Evolutionary conservation across 23 tunicate genomes (phyloP), one percentile per base, ranked within the genome.

Genomic region (Trididemnum nubilum): DNA sequence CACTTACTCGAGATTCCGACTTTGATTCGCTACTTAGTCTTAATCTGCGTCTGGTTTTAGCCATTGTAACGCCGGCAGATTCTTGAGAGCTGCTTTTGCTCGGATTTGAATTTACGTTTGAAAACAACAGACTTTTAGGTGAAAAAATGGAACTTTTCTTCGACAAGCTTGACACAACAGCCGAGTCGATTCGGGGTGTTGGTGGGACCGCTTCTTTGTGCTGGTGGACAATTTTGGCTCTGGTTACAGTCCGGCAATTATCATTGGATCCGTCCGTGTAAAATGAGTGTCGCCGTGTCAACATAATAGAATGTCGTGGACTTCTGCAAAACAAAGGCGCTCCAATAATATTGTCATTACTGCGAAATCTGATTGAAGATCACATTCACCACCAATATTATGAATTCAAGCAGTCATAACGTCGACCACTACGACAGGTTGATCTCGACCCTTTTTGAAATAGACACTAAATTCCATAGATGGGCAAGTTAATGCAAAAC

Each of bases 201-300:
- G 97, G 71, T 7, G 86, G 97, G 25, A 59, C 90, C 0, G 83
- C 97, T 77, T 91, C 87, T 34, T 91, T 72, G 63, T 91, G 97
- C 31, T 85, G 97, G 31, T 85, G 90, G 32, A 91, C 76, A 30
- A 85, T 54, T 54, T 91, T 64, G 0, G 97, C 97, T 21, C 97
- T 81, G 4, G 97, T 76, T 24, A 91, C 89, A 0, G 85, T 91
- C 4, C 97, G 89, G 52, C 86, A 80, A 4, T 78, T 85, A 24
- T 39, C 79, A 3, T 82, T 67, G 24, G 57, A 60, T 23, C 85
- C 90, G 26, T 76, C 97, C 15, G 87, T 76, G 67, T 91, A 91
- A 44, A 91, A 91, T 24, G 97, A 91, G 58, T 91, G 97, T 2
- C 87, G 86, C n/a, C 97, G 83, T 0, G 90, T 82, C 34, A 91